phyloP scores from a whole-genome alignment of 2,113 vertebrate genomes.

The Pagrus major region DNA sequence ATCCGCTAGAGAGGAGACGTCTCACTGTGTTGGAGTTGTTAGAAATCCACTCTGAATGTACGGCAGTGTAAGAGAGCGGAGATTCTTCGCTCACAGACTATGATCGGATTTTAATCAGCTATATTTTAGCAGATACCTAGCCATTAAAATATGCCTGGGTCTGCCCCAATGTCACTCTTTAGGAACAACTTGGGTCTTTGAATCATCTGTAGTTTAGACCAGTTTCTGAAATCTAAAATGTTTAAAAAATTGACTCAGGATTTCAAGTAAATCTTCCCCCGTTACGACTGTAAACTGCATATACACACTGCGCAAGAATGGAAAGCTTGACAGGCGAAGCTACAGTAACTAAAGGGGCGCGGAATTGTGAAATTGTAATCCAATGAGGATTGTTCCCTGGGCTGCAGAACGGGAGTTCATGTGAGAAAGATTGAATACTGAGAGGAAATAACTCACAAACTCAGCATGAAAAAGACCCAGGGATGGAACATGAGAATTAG shows the following conservation, averaged over 20 bases:
- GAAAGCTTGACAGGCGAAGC: neutral
- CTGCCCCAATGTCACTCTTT: neutral
- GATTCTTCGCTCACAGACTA: no score
- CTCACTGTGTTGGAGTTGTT: no score
- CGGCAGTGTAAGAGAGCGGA: no score
- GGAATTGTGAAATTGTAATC: neutral
- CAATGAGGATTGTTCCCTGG: neutral
- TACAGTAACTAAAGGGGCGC: neutral
- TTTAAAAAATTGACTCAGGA: neutral
- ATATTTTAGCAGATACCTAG: neutral
- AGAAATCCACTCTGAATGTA: no score
- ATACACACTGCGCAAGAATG: neutral
- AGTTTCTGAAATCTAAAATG: neutral
- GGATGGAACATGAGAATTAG: constrained; percentile 22
- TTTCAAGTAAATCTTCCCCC: neutral
- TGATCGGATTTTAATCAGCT: neutral
- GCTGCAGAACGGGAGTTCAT: constrained; percentile 4
- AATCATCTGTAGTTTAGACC: neutral
- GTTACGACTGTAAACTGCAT: neutral
- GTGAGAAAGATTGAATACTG: neutral
- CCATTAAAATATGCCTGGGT: neutral
- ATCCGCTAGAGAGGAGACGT: no score
- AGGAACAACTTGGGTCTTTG: neutral
- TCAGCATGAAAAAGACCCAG: neutral
- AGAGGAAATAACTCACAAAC: neutral